A percentile compares a stretch with the other conserved stretches of the same genome.
These are phyloP conservation scores for Drosophila virilis DNA, from an alignment of 1,140 invertebrate species.

Conservation along the genomic window DNA sequence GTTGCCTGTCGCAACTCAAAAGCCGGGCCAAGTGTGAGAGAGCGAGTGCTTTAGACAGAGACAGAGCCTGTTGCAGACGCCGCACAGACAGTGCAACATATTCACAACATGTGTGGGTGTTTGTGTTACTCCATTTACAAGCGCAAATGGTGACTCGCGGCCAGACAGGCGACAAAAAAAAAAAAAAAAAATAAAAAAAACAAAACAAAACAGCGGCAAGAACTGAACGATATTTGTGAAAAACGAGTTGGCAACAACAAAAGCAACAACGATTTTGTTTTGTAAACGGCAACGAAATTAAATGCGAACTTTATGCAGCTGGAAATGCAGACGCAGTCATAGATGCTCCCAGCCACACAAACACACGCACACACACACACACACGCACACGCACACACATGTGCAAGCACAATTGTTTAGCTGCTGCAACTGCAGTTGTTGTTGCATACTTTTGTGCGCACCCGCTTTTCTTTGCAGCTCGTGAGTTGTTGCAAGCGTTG, in stretches of 20 bases:
- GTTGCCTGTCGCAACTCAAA: neutral
- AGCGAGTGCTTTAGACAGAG: constrained; percentile 2
- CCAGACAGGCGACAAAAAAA: constrained; percentile 65
- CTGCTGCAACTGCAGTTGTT: constrained; percentile 46
- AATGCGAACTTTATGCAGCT: constrained; percentile 79
- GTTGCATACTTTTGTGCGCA: constrained; percentile 66
- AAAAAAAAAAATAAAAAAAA: constrained; percentile 1
- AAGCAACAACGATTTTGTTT: constrained; percentile 21
- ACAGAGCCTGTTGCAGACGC: constrained; percentile 49
- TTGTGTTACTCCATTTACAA: constrained; percentile 44
- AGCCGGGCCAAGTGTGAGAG: constrained; percentile 6
- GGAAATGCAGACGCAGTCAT: constrained; percentile 61
- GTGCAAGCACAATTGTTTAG: constrained; percentile 50
- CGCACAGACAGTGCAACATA: constrained; percentile 65
- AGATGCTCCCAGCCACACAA: constrained; percentile 1
- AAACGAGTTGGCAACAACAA: constrained; percentile 16
- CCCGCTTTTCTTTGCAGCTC: constrained; percentile 27
- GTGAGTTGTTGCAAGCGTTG: constrained; percentile 11
- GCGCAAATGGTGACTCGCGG: constrained; percentile 74
- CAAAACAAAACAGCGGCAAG: constrained; percentile 10
- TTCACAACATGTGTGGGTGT: constrained; percentile 40
- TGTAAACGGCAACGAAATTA: constrained; percentile 68
- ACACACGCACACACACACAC: constrained; percentile 21
- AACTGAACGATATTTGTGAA: constrained; percentile 48
- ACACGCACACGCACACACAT: constrained; percentile 1